These are phyloP conservation scores for Dromiciops gliroides DNA, from an alignment of 2,113 vertebrate species.

Conservation along the genomic window DNA sequence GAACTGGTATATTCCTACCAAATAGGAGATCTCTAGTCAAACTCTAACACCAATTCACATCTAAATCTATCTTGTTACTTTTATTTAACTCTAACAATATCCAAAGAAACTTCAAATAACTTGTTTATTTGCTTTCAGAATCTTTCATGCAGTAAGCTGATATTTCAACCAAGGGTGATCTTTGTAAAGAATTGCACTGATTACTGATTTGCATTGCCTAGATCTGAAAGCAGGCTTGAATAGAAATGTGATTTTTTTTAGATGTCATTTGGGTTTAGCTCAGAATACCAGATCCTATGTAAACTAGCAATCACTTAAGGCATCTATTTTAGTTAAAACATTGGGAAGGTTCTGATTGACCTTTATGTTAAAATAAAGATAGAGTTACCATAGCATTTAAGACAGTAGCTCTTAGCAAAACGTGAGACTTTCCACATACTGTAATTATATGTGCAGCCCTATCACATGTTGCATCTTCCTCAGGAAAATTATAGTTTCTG, in stretches of 20 bases:
- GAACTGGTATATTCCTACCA: not conserved
- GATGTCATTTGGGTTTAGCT: not conserved
- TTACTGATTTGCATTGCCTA: not conserved
- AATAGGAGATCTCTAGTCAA: not conserved
- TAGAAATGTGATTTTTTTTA: too few relatives aligned
- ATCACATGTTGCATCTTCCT: accelerated
- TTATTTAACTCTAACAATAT: not conserved
- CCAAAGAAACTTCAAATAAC: not conserved
- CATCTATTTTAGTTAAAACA: not conserved
- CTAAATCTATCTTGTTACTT: not conserved
- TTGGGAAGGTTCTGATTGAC: not conserved
- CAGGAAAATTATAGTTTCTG: not conserved
- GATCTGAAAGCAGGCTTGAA: not conserved
- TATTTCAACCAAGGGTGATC: not conserved
- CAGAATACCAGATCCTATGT: not conserved
- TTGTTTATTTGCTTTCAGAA: not conserved
- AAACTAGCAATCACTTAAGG: not conserved
- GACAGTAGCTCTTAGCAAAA: not conserved
- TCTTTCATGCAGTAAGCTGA: not conserved
- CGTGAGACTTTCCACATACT: not conserved
- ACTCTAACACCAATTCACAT: not conserved
- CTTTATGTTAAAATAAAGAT: not conserved
- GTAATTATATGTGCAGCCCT: not conserved
- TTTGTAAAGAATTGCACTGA: not conserved
- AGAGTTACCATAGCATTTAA: accelerated